Percentiles rank a stretch among this genome's conserved stretches.
These are phyloP conservation scores for Rhabdomys pumilio DNA, from an alignment of 2,797 vertebrate species.

Conservation along the genomic window DNA sequence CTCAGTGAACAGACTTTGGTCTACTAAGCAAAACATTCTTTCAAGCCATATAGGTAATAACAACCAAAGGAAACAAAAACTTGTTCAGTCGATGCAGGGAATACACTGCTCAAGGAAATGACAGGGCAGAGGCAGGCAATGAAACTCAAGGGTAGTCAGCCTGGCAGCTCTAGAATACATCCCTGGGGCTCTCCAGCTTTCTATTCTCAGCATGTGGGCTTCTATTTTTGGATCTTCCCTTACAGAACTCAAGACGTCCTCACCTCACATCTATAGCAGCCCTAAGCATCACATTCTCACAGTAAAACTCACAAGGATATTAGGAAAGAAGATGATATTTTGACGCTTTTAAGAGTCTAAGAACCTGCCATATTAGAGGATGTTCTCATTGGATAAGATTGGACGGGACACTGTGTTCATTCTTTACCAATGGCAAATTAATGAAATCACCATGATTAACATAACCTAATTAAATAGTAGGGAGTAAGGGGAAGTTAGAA, in stretches of 20 bases:
- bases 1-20: not conserved
- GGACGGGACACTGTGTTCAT: not conserved
- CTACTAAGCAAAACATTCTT: not conserved
- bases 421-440: not conserved
- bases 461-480: not conserved
- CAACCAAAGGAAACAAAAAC: not conserved
- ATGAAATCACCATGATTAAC: not conserved
- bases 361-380: fast-evolving
- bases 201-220: not conserved
- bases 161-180: too few relatives aligned
- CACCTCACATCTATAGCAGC: not conserved
- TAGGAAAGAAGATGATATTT: not conserved
- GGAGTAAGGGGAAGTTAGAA: not conserved
- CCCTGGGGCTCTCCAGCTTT: not conserved
- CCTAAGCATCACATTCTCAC: not conserved
- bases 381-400: not conserved
- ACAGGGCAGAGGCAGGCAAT: not conserved
- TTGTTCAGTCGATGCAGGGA: not conserved
- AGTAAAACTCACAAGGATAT: not conserved
- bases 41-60: not conserved
- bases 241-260: not conserved
- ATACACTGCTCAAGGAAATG: not conserved
- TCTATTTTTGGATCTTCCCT: not conserved
- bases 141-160: too few relatives aligned
- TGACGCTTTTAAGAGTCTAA: not conserved